phyloP scores from a whole-genome alignment of 2,113 vertebrate species.

The Dromaius novaehollandiae region DNA sequence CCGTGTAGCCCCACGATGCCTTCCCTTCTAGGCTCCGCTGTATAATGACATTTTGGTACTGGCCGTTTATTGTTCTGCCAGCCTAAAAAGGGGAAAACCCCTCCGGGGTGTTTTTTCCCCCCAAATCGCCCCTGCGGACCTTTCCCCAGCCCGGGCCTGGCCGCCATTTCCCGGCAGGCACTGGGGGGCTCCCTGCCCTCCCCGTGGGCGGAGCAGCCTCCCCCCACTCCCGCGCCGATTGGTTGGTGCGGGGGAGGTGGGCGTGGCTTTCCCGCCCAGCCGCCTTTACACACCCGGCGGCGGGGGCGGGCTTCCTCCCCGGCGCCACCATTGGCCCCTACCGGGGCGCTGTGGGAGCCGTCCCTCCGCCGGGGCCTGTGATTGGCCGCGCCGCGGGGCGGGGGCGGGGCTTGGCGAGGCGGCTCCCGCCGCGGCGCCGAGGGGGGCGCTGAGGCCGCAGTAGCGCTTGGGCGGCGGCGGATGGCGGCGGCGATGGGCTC shows the following conservation, averaged over 20 bases:
- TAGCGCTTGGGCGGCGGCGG: constrained; percentile 52
- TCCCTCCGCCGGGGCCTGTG: not conserved
- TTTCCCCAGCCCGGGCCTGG: not conserved
- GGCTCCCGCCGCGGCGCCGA: constrained; percentile 42
- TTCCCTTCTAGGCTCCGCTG: no score
- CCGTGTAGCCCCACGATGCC: no score
- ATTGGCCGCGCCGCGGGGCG: rapidly evolving
- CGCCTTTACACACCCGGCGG: rapidly evolving
- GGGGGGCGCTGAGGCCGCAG: constrained; percentile 48
- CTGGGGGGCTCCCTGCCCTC: rapidly evolving
- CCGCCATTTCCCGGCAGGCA: not conserved
- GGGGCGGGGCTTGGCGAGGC: constrained; percentile 26
- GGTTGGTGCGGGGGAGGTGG: not conserved
- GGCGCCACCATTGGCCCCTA: not conserved
- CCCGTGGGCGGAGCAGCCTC: not conserved
- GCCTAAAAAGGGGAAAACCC: not conserved
- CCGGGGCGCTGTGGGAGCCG: no score
- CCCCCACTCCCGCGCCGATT: not conserved
- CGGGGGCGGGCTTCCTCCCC: rapidly evolving
- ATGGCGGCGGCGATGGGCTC: not conserved
- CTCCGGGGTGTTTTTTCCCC: not conserved
- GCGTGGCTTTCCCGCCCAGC: rapidly evolving
- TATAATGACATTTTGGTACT: no score
- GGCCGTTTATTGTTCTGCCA: rapidly evolving
- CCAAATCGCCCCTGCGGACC: no score